phyloP scores from a whole-genome alignment of 2,113 vertebrate genomes.

The Eonycteris spelaea region DNA sequence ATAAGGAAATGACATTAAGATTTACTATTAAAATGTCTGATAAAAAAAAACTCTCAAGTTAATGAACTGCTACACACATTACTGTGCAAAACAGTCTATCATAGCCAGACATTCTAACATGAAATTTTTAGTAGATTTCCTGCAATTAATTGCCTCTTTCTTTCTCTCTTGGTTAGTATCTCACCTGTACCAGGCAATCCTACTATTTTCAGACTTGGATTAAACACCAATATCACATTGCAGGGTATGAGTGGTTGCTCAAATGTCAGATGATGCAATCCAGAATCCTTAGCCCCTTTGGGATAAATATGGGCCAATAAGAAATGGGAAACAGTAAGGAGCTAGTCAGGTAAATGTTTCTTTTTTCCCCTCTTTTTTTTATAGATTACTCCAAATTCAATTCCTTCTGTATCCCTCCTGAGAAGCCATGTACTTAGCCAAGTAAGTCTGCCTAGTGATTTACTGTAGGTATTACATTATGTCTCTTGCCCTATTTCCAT shows the following conservation, averaged over 20 bases:
- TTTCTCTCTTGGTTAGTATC: background rate
- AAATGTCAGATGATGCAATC: background rate
- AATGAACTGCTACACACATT: background rate
- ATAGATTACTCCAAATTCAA: background rate
- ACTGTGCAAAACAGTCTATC: background rate
- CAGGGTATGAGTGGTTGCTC: background rate
- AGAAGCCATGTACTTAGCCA: background rate
- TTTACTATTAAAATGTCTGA: background rate
- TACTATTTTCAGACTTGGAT: background rate
- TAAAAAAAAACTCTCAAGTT: background rate
- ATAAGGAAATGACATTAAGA: background rate
- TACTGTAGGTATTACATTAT: background rate
- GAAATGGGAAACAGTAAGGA: background rate
- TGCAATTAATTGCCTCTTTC: background rate
- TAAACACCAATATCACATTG: background rate
- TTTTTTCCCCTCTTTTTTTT: background rate
- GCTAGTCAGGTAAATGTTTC: background rate
- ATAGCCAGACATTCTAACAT: background rate
- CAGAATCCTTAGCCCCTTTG: background rate
- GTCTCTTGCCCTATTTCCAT: background rate
- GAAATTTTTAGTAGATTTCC: background rate
- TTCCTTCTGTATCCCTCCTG: background rate
- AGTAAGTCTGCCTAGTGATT: background rate
- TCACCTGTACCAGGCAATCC: background rate
- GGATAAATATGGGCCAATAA: background rate